Base-by-base conservation (phyloP, 2,113 vertebrate genomes). In the Salvelinus sp. region DNA sequence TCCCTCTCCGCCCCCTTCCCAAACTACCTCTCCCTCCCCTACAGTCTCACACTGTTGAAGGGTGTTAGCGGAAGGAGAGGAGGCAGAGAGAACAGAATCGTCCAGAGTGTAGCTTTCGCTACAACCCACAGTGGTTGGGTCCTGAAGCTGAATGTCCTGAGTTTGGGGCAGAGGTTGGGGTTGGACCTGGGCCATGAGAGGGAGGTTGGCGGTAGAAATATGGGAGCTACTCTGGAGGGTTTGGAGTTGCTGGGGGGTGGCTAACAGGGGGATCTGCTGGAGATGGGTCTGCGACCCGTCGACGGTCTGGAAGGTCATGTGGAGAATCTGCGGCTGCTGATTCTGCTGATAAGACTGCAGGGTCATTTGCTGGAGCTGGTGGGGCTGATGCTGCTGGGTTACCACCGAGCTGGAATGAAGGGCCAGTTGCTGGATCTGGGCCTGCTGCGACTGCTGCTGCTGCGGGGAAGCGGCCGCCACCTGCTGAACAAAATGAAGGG, bases 261-360 rank as follows among this genome's bases (percentile, higher is more conserved):
- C 77, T 1, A 91, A 79, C 48, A 92, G 68, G 25, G 92, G 91
- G 66, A 92, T 90, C 81, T 92, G 91, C 72, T 92, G 90, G 57
- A 91, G 80, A 69, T 90, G 88, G 76, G 79, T 83, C 76, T 90
- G 90, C 9, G 88, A 76, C 72, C 89, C 89, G 77, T 84, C 82
- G 69, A 90, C 87, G 0, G 87, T 87, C 88, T 92, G 90, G 83
- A 93, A 92, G 84, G 90, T 90, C 92, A 94, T 93, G 72, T 93
- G 93, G 4, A 93, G 86, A 60, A 92, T 89, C 69, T 92, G 91
- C 0, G 90, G 81, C 70, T 88, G 86, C 1, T 84, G 81, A 62
- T 91, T 88, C 30, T 44, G 66, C 6, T 33, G 2, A 50, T 20
- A 48, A 64, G 38, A 44, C 88, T 92, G 90, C 82, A 93, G 91